Base-by-base conservation (phyloP, 2,888 invertebrate species). In the Axea sp. region DNA sequence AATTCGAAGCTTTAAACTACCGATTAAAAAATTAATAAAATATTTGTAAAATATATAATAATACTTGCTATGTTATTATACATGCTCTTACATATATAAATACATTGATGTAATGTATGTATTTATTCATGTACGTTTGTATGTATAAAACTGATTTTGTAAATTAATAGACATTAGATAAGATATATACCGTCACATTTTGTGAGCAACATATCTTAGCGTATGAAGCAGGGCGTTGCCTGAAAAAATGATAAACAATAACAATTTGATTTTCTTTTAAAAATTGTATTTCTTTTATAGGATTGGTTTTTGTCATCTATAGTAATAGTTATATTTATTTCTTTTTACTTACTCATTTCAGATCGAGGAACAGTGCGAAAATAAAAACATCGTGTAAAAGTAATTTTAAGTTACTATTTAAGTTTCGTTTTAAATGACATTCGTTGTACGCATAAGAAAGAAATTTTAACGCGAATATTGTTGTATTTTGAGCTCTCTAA, bases 121-220 rank as follows among this genome's bases (percentile, higher is more conserved):
- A 68, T 60, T 22, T 69, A 55, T 55, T 37, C 33, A 69, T 69
- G 79, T 80, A 80, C 55, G 76, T 80, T 76, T 72, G 78, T 76
- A 77, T 73, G 57, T 68, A 73, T 76, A 60, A 51, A 51, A 65
- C 55, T 51, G 43, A 75, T 62, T 74, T 74, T 77, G 72, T 77
- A 76, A 76, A 75, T 62, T 45, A 76, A 41, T 75, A 75, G 76
- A 28, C 60, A 62, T 73, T 60, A 77, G 64, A 72, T 73, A 68
- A 75, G 83, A 78, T 83, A 82, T 82, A 80, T 84, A 82, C 86
- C 80, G 81, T 82, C 81, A 82, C 80, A 81, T 83, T 82, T 84
- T 83, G 83, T 80, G 82, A 86, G 79, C 83, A 85, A 86, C 86
- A 86, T 86, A 86, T 86, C 86, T 84, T 86, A 86, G 85, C 81